These are phyloP conservation scores for Anniella stebbinsi DNA, from an alignment of 2,797 vertebrate species.

Conservation along the genomic window DNA sequence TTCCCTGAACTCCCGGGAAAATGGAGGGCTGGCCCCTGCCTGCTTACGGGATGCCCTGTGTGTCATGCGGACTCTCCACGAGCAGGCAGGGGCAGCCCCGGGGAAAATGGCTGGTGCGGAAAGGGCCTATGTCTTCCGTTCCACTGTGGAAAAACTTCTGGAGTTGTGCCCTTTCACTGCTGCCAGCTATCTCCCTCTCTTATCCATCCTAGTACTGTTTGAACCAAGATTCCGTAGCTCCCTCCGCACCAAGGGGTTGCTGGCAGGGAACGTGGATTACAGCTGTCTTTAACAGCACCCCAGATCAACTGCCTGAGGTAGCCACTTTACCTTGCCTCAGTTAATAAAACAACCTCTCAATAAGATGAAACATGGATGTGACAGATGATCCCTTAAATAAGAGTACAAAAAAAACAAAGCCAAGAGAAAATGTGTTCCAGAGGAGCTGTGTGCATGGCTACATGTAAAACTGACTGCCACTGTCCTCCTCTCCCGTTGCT, in stretches of 20 bases:
- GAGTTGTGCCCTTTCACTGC: too few relatives aligned
- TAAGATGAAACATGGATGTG: neutral
- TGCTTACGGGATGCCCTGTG: too few relatives aligned
- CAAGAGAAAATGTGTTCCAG: neutral
- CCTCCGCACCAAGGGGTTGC: neutral
- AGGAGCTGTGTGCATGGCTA: neutral
- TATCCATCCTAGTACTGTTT: neutral
- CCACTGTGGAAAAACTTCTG: neutral
- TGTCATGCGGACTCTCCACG: too few relatives aligned
- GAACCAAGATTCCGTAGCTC: neutral
- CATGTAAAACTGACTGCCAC: slow-evolving; percentile 3
- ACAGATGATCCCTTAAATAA: neutral
- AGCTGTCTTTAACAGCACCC: neutral
- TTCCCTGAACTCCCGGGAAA: too few relatives aligned
- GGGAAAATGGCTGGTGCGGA: too few relatives aligned
- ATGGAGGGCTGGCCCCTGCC: too few relatives aligned
- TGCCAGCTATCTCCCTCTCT: neutral
- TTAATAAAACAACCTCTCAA: neutral
- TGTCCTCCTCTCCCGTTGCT: neutral
- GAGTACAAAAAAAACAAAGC: neutral
- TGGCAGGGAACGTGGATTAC: neutral
- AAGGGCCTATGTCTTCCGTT: too few relatives aligned
- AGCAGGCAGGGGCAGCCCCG: too few relatives aligned
- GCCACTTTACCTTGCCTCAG: neutral
- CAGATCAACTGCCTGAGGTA: neutral